Percentiles rank a stretch among this genome's conserved stretches.
Conservation (phyloP, 2,113 vertebrate genomes). For the Pandion haliaetus region DNA sequence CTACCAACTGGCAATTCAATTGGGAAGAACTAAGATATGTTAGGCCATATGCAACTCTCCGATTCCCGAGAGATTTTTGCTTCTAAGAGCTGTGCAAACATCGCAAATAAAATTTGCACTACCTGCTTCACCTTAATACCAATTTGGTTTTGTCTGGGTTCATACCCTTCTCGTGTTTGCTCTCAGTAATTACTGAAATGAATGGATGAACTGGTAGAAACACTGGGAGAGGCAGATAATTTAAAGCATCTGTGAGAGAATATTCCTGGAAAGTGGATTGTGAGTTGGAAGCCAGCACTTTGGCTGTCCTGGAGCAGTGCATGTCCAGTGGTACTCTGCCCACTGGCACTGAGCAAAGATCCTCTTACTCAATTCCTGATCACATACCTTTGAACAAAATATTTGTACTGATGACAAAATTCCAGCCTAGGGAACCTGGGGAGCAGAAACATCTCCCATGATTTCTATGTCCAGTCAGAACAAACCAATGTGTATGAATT, state of each 20-base stretch:
- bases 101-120: not conserved
- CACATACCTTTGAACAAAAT: not conserved
- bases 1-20: not conserved
- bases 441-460: not conserved
- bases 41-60: not conserved
- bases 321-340: not conserved
- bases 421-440: not conserved
- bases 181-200: conserved; percentile 34
- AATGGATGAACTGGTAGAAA: not conserved
- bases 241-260: conserved; percentile 8
- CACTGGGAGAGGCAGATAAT: not conserved
- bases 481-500: not conserved
- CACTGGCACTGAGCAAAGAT: not conserved
- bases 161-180: conserved; percentile 12
- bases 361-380: not conserved
- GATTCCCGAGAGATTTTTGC: not conserved
- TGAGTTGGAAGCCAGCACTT: not conserved
- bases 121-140: conserved; percentile 15
- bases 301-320: not conserved
- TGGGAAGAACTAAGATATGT: not conserved
- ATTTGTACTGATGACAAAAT: not conserved
- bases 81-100: conserved; percentile 13
- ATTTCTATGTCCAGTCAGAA: not conserved
- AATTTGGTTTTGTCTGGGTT: not conserved
- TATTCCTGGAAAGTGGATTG: not conserved